Base-by-base conservation (phyloP, 2,888 invertebrate genomes). In the Lapara coniferarum region DNA sequence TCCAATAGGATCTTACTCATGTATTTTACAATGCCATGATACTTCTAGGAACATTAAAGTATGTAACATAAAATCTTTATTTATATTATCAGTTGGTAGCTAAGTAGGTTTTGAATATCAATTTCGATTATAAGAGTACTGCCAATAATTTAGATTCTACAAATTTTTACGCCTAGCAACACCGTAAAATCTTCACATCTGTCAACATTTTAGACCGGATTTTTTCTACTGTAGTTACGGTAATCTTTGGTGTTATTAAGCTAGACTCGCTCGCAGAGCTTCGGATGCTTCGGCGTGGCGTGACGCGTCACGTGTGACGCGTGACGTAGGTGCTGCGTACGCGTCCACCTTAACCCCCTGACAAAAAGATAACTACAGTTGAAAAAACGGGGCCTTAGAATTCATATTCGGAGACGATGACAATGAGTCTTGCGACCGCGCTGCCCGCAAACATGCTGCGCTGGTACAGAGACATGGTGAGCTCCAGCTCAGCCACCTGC, bases 401-500 rank as follows among this genome's bases (percentile, higher is more conserved):
- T 76, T 96, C 95, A 84, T 97, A 97, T 82, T 97, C 95, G 0
- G 98, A 97, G 10, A 98, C 98, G 77, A 96, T 96, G 57, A 98
- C 96, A 73, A 97, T 95, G 51, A 98, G 95, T 81, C 97, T 96
- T 0, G 98, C 97, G 16, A 98, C 96, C 4, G 97, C 97, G 72
- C 96, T 97, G 53, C 98, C 98, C 2, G 96, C 96, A 80, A 97
- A 97, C 74, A 95, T 94, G 3, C 95, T 95, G 58, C 95, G 95
- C 78, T 96, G 96, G 86, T 96, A 97, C 49, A 98, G 94, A 52
- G 97, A 96, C 98, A 98, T 98, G 75, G 95, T 96, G 2, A 99
- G 94, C 82, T 97, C 96, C 66, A 99, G 88, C 81, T 98, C 97
- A n/a, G 98, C 96, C 78, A 98, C 98, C 84, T 98, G 98, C 0